Evolutionary conservation across 1,140 invertebrate genomes (phyloP), one percentile per base, ranked within the genome.

Genomic region (Lepidurus arcticus): DNA sequence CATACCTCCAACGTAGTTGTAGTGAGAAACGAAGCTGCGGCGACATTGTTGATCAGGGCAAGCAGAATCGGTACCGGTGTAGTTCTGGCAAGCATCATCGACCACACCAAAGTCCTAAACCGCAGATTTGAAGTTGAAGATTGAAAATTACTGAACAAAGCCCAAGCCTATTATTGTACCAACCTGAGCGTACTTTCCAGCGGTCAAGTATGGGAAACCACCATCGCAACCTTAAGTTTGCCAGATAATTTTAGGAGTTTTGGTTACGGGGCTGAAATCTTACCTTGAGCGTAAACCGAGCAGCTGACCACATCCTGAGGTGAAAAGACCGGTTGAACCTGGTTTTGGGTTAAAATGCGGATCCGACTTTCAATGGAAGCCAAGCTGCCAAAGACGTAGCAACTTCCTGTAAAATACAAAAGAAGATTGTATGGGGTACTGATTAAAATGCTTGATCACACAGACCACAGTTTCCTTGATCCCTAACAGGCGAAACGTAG

Each of bases 201-300:
- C 87, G 80, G 88, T 86, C 73, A 89, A 84, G 80, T 88, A 89
- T 6, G 87, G 85, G 80, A 88, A 88, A 1, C 88, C 88, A 42
- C 88, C 88, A 5, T 83, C 83, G 82, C 88, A 89, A 8, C 87
- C 53, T 65, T n/a, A 65, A 7, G 21, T 7, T 13, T 65, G 13
- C 3, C 16, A 16, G 6, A 47, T 0, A 11, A 47, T 16, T 47
- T 34, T 34, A 34, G 0, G 34, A 34, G 4, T 34, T 34, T 47
- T 47, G 45, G 10, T 47, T 10, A 11, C 45, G 45, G 45, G 7
- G 53, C 1, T n/a, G 21, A 13, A n/a, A 9, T 65, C 8, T 65
- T 65, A 13, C 84, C 84, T 79, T 88, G 87, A 47, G 86, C 84
- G 78, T 88, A 87, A 81, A 82, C 80, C 45, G 85, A 85, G 81